Percentiles rank a stretch among this genome's conserved stretches.
These are phyloP conservation scores for Hemithea aestivaria DNA, from an alignment of 2,888 invertebrate species.

Conservation along the genomic window DNA sequence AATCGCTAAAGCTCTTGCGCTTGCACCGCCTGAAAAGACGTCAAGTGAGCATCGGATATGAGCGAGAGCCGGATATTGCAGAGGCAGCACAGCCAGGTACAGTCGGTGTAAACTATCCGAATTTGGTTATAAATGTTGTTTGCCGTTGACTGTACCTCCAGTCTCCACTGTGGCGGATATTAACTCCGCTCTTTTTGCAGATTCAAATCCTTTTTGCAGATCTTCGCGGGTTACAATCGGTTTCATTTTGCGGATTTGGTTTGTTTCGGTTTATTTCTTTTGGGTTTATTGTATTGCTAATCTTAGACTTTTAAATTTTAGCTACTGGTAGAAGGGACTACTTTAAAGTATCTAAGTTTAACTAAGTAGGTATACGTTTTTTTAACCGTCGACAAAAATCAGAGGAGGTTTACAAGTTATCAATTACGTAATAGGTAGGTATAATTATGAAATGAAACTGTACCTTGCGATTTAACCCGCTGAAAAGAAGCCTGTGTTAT, in stretches of 20 bases:
- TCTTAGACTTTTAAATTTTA: no score
- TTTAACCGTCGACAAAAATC: no score
- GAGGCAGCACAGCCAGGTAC: constrained; percentile 58
- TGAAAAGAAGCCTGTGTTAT: no score
- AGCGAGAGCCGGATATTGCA: constrained; percentile 67
- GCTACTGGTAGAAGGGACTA: no score
- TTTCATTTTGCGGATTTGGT: constrained; percentile 17
- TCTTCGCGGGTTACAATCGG: constrained; percentile 12
- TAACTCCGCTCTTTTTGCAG: constrained; percentile 20
- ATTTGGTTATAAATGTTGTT: constrained; percentile 64
- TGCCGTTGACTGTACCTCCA: constrained; percentile 24
- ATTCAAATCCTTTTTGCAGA: constrained; percentile 15
- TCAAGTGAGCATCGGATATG: constrained; percentile 63
- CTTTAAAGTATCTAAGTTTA: no score
- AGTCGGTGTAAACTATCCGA: constrained; percentile 63
- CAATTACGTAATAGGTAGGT: no score
- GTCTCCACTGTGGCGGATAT: constrained; percentile 11
- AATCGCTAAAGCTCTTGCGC: constrained; percentile 27
- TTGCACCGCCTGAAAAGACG: constrained; percentile 37
- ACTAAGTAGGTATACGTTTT: no score
- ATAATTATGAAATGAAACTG: no score
- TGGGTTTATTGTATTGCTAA: no score
- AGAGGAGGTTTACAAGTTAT: no score
- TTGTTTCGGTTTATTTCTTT: not conserved
- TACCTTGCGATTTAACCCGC: no score